Conservation (phyloP, 2,888 invertebrate species). For the Vanessa cardui region DNA sequence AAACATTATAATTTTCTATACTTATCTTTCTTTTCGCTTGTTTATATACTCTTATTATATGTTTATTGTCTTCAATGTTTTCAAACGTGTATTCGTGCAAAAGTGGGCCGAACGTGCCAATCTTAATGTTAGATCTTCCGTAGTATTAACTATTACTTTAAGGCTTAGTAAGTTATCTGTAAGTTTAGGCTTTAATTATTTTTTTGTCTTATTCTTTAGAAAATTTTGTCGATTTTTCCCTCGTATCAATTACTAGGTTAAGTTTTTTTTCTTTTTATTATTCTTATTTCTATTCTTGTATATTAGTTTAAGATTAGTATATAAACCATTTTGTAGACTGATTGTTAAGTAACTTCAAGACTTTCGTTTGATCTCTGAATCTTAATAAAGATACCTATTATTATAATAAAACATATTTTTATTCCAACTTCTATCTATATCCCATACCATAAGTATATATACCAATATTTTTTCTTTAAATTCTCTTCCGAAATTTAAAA, state of each 20-base stretch:
- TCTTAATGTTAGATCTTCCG: slow-evolving; percentile 46
- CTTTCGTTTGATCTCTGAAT: slow-evolving; percentile 81
- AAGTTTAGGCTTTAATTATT: slow-evolving; percentile 23
- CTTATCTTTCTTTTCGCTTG: slow-evolving; percentile 41
- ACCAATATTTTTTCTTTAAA: not conserved
- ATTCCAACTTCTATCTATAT: not conserved
- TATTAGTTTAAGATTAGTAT: slow-evolving; percentile 33
- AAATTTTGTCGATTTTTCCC: slow-evolving; percentile 29
- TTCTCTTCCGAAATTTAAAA: no score
- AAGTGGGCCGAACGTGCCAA: slow-evolving; percentile 79
- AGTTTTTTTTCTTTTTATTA: slow-evolving; percentile 28
- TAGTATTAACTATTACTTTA: slow-evolving; percentile 43
- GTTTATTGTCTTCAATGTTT: slow-evolving; percentile 24
- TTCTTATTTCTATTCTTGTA: slow-evolving; percentile 7
- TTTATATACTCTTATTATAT: no score
- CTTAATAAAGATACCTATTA: slow-evolving; percentile 64
- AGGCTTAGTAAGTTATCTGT: slow-evolving; percentile 29
- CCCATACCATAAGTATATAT: not conserved
- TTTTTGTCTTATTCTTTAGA: slow-evolving; percentile 19
- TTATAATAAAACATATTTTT: slow-evolving; percentile 40
- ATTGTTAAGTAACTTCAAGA: slow-evolving; percentile 74
- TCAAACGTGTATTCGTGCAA: slow-evolving; percentile 44
- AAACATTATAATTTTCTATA: slow-evolving; percentile 5
- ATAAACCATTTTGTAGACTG: slow-evolving; percentile 61
- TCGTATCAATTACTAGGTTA: slow-evolving; percentile 32